Evolutionary conservation across 2,797 vertebrate species (phyloP).

Genomic region (Champsocephalus gunnari): DNA sequence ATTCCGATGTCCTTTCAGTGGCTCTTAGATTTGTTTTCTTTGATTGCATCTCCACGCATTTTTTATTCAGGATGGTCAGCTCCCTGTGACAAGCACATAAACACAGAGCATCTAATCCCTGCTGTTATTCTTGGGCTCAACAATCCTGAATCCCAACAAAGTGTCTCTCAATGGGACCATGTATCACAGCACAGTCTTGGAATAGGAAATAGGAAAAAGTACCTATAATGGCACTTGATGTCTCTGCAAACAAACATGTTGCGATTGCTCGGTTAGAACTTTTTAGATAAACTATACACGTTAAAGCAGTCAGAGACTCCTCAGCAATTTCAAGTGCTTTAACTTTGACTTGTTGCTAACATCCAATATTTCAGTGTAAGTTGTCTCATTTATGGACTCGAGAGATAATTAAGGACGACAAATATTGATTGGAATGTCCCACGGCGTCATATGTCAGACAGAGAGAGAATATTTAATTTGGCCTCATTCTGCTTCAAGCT

Average conservation of each 20-base stretch:
- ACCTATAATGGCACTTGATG: constrained; percentile 40
- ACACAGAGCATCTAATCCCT: constrained; percentile 53
- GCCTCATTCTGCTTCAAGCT: constrained; percentile 57
- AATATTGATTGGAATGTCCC: constrained; percentile 55
- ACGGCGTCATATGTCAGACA: constrained; percentile 25
- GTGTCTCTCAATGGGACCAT: constrained; percentile 52
- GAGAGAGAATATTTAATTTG: constrained; percentile 64
- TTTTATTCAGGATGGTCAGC: constrained; percentile 59
- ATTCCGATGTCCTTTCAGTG: constrained; percentile 63
- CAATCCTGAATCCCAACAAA: constrained; percentile 70
- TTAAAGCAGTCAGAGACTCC: neutral
- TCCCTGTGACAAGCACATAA: constrained; percentile 55
- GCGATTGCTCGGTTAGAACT: constrained; percentile 12
- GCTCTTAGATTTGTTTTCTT: constrained; percentile 59
- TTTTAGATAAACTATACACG: neutral
- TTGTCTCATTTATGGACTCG: constrained; percentile 15
- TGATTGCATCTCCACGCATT: constrained; percentile 63
- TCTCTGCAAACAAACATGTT: constrained; percentile 37
- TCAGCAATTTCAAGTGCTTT: neutral
- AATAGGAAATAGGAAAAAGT: constrained; percentile 49
- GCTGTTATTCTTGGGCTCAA: constrained; percentile 56
- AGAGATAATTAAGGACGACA: constrained; percentile 53
- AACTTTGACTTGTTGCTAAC: constrained; percentile 35
- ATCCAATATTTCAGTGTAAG: constrained; percentile 13
- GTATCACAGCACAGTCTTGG: constrained; percentile 45